Conservation (phyloP, 1,140 invertebrate species). For the Drosophila grimshawi region DNA sequence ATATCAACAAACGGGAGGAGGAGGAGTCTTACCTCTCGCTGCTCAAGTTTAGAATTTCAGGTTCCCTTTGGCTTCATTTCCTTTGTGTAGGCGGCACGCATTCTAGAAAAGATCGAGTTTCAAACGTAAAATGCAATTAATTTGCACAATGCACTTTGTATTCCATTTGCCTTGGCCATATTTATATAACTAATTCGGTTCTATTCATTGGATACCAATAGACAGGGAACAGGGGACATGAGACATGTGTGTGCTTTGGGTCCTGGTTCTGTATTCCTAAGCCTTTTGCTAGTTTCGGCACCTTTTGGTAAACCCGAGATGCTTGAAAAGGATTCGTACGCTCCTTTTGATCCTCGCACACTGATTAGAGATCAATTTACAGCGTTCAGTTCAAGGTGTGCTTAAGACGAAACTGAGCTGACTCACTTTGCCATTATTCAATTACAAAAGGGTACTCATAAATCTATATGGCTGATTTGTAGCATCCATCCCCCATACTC, state of each 20-base stretch:
- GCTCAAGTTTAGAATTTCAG: slow-evolving; percentile 50
- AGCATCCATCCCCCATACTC: background rate
- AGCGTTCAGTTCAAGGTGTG: slow-evolving; percentile 50
- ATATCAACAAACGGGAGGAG: background rate
- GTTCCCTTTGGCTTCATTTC: background rate
- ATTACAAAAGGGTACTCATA: slow-evolving; percentile 48
- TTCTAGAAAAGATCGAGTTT: slow-evolving; percentile 50
- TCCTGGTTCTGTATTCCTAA: slow-evolving; percentile 22
- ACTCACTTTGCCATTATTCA: slow-evolving; percentile 54
- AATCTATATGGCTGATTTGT: slow-evolving; percentile 31
- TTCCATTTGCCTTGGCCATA: slow-evolving; percentile 1
- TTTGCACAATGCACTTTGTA: slow-evolving; percentile 57
- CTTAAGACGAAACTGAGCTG: slow-evolving; percentile 46
- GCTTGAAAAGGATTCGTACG: slow-evolving; percentile 46
- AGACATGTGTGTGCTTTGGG: slow-evolving; percentile 72
- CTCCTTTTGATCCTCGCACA: slow-evolving; percentile 54
- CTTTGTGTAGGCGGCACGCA: slow-evolving; percentile 22
- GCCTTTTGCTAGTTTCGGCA: slow-evolving; percentile 81
- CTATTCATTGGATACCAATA: slow-evolving; percentile 11
- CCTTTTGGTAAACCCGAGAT: slow-evolving; percentile 81
- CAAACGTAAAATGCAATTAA: slow-evolving; percentile 66
- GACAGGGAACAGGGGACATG: background rate
- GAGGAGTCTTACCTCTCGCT: background rate
- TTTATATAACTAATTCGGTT: slow-evolving; percentile 66
- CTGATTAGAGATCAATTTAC: slow-evolving; percentile 76